Conservation (phyloP, 2,888 invertebrate species). For the Dryocosmus kuriphilus region DNA sequence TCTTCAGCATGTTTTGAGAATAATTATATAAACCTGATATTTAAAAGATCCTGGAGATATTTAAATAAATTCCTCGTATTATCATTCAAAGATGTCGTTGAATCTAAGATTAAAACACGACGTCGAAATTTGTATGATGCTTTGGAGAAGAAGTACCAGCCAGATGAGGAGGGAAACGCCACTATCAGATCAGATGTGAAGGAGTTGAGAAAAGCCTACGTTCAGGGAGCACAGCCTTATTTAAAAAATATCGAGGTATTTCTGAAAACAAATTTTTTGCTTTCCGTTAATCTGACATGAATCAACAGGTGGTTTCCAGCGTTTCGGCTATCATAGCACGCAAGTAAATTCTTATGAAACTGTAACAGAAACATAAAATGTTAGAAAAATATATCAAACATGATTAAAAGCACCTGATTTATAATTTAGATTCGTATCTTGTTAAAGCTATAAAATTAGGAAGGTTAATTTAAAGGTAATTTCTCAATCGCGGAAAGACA, state of each 20-base stretch:
- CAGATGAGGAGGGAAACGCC: conserved; percentile 52
- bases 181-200: conserved; percentile 56
- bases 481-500: neutral
- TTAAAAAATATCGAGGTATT: conserved; percentile 66
- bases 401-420: neutral
- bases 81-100: conserved; percentile 64
- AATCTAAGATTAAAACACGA: conserved; percentile 59
- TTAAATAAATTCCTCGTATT: conserved; percentile 24
- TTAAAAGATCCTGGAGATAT: too few species aligned
- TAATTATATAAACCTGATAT: neutral
- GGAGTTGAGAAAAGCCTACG: conserved; percentile 59
- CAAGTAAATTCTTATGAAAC: conserved; percentile 14
- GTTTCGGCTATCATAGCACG: neutral
- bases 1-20: neutral
- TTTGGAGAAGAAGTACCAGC: conserved; percentile 59
- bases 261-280: neutral
- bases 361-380: conserved; percentile 21
- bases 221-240: conserved; percentile 56
- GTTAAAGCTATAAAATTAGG: neutral
- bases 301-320: conserved; percentile 21
- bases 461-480: neutral
- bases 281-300: neutral
- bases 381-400: neutral
- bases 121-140: conserved; percentile 60
- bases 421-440: neutral